Conservation (phyloP, 2,797 vertebrate genomes). For the Dendrocincla tyrannina region DNA sequence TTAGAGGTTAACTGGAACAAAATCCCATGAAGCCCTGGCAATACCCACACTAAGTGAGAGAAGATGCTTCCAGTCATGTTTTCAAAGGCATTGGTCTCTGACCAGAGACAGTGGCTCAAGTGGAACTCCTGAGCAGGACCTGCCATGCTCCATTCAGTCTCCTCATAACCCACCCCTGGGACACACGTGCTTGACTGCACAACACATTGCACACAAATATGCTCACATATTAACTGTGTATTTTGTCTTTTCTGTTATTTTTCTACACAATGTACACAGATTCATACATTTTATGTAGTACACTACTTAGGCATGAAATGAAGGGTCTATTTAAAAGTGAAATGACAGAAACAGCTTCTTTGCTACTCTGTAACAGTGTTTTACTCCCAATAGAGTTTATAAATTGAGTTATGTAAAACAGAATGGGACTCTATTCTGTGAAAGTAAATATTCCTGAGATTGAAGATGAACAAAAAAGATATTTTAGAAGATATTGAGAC, state of each 20-base stretch:
- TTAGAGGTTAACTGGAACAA: conserved; percentile 10
- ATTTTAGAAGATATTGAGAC: neutral
- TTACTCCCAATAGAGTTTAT: neutral
- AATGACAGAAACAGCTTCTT: neutral
- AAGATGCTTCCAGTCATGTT: neutral
- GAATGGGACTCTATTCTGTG: neutral
- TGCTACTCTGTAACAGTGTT: neutral
- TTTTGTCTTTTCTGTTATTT: neutral
- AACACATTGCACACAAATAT: neutral
- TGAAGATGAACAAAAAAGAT: neutral
- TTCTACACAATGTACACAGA: neutral
- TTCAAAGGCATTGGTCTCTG: neutral
- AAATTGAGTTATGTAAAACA: neutral
- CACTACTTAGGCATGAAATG: neutral
- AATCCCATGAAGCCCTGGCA: neutral
- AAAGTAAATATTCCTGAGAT: neutral
- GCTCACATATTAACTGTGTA: accelerated
- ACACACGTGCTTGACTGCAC: accelerated
- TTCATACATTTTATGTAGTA: neutral
- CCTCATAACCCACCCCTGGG: neutral
- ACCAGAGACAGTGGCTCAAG: neutral
- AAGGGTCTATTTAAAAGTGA: neutral
- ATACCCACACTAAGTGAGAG: neutral
- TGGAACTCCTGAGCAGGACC: neutral
- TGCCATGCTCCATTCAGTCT: neutral